Percentiles rank a stretch among this genome's conserved stretches.
Evolutionary conservation across 2,888 invertebrate species (phyloP).

Genomic region (Eilema sororculum): DNA sequence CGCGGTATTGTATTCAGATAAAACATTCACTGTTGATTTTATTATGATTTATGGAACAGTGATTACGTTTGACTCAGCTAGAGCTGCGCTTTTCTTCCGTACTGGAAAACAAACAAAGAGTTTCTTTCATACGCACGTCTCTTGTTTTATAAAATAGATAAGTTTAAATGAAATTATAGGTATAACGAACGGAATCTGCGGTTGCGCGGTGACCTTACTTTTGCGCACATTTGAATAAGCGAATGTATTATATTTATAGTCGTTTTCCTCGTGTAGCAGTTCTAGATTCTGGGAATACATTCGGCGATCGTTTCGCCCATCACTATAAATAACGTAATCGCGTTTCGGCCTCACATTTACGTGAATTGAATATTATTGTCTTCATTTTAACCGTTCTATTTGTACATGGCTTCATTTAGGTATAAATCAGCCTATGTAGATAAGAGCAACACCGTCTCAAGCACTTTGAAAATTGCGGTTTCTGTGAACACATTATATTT

Average conservation of each 20-base stretch:
- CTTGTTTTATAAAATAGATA: not conserved
- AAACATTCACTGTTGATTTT: not conserved
- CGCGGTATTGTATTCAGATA: slow-evolving; percentile 5
- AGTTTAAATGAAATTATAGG: slow-evolving; percentile 23
- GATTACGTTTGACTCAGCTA: not conserved
- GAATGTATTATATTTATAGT: slow-evolving; percentile 24
- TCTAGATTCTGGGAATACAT: slow-evolving; percentile 36
- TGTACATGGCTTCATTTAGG: not conserved
- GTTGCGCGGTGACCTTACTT: slow-evolving; percentile 36
- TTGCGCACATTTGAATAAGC: slow-evolving; percentile 35
- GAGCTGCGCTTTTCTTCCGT: slow-evolving; percentile 1
- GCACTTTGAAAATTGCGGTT: not conserved
- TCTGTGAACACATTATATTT: not conserved
- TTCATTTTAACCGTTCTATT: not conserved
- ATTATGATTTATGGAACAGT: not conserved
- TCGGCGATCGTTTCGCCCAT: slow-evolving; percentile 2
- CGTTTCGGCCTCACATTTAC: slow-evolving; percentile 11
- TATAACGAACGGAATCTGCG: slow-evolving; percentile 30
- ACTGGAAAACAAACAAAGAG: slow-evolving; percentile 8
- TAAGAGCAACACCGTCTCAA: not conserved
- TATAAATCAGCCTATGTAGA: not conserved
- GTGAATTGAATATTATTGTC: slow-evolving; percentile 21
- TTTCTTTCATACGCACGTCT: not conserved
- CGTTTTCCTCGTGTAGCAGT: slow-evolving; percentile 23
- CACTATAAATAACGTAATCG: slow-evolving; percentile 14